phyloP scores from a whole-genome alignment of 1,140 invertebrate genomes.

The Lordiphosa clarofinis region DNA sequence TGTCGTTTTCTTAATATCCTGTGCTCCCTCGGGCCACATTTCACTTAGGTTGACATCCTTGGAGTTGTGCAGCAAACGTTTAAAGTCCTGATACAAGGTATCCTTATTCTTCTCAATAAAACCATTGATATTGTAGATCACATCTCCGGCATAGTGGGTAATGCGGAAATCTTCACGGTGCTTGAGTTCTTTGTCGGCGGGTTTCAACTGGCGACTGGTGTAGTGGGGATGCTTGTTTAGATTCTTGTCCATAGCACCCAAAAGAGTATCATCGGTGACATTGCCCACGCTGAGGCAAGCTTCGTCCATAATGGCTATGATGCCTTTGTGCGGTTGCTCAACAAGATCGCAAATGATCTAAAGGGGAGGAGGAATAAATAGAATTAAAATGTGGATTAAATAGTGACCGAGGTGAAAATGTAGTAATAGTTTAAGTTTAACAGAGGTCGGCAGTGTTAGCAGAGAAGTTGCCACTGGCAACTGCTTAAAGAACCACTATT shows the following conservation, averaged over 20 bases:
- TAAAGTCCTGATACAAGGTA: conserved; percentile 97
- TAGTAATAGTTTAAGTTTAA: too few relatives aligned
- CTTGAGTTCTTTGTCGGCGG: conserved; percentile 89
- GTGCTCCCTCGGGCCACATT: conserved; percentile 98
- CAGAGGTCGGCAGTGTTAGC: too few relatives aligned
- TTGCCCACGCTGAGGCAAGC: conserved; percentile 96
- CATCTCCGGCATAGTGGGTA: conserved; percentile 97
- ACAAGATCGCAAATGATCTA: conserved; percentile 94
- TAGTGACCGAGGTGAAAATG: too few relatives aligned
- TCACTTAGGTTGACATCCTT: conserved; percentile 86
- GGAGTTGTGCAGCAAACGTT: conserved; percentile 92
- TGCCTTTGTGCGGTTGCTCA: conserved; percentile 93
- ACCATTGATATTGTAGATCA: conserved; percentile 92
- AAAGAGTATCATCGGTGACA: conserved; percentile 92
- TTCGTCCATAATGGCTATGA: conserved; percentile 96
- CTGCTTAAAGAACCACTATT: too few relatives aligned
- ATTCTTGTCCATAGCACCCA: conserved; percentile 96
- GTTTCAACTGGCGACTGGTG: conserved; percentile 90
- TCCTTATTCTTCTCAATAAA: conserved; percentile 99
- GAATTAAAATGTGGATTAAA: too few relatives aligned
- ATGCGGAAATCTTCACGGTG: conserved; percentile 93
- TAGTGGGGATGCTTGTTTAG: conserved; percentile 93
- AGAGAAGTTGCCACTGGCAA: too few relatives aligned
- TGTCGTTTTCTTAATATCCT: conserved; percentile 95
- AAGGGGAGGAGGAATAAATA: too few relatives aligned